Percentiles rank a stretch among this genome's conserved stretches.
Conservation (phyloP, 2,888 invertebrate species). For the Prosopocoilus inquinatus region DNA sequence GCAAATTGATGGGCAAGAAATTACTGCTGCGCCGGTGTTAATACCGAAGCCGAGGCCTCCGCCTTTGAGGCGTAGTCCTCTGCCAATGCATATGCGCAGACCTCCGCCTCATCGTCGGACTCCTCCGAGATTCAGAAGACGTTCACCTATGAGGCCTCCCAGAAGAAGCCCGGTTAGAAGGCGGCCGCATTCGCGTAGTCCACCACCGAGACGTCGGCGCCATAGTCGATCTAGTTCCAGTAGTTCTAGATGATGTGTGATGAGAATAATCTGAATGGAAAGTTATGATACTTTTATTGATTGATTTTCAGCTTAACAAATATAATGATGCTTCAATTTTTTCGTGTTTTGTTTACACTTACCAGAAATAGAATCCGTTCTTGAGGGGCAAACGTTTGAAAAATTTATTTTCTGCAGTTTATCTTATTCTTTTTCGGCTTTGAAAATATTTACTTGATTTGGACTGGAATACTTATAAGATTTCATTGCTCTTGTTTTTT, state of each 20-base stretch:
- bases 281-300: too few species aligned
- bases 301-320: too few species aligned
- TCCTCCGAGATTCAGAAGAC: slow-evolving; percentile 47
- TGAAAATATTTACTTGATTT: too few species aligned
- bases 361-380: too few species aligned
- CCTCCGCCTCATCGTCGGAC: slow-evolving; percentile 57
- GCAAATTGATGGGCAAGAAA: slow-evolving; percentile 91
- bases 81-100: slow-evolving; percentile 56
- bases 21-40: slow-evolving; percentile 92
- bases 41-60: slow-evolving; percentile 67
- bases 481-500: too few species aligned
- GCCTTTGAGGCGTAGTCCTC: slow-evolving; percentile 57
- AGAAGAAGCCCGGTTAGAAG: slow-evolving; percentile 58
- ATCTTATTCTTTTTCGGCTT: too few species aligned
- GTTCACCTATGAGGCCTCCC: slow-evolving; percentile 44
- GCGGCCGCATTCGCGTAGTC: slow-evolving; percentile 58
- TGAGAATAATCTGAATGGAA: too few species aligned
- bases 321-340: too few species aligned
- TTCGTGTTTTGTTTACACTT: too few species aligned
- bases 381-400: too few species aligned
- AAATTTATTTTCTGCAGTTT: too few species aligned
- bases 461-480: too few species aligned
- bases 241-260: slow-evolving; percentile 60
- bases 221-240: slow-evolving; percentile 74
- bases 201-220: slow-evolving; percentile 63